phyloP scores from a whole-genome alignment of 2,797 vertebrate genomes.

The Knipowitschia caucasica region DNA sequence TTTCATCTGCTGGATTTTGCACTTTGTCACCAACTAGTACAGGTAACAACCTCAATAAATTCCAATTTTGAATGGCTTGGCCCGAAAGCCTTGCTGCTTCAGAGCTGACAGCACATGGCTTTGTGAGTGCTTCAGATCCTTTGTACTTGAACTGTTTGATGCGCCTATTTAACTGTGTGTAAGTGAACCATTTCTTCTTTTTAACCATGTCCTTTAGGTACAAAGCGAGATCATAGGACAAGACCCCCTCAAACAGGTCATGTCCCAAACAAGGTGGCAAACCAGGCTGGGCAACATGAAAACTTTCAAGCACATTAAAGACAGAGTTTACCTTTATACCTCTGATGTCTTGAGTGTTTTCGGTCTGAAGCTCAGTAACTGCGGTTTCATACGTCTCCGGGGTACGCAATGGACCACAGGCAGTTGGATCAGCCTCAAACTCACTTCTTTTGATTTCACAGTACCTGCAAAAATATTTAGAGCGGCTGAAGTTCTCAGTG shows the following conservation, averaged over 20 bases:
- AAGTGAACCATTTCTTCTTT: conserved; percentile 9
- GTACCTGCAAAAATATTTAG: no score
- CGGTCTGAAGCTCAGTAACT: not conserved
- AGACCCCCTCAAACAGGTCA: conserved; percentile 19
- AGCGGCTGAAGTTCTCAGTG: no score
- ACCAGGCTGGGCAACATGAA: conserved; percentile 14
- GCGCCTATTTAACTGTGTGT: conserved; percentile 5
- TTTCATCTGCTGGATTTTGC: conserved; percentile 16
- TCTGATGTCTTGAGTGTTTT: not conserved
- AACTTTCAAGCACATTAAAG: conserved; percentile 12
- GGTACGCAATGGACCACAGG: not conserved
- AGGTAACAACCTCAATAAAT: conserved; percentile 20
- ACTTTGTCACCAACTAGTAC: conserved; percentile 27
- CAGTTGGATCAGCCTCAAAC: no score
- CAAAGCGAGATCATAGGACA: conserved; percentile 9
- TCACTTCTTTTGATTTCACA: no score
- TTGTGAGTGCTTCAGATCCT: conserved; percentile 14
- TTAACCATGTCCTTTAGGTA: conserved; percentile 1
- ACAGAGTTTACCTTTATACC: conserved; percentile 14
- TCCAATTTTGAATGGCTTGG: conserved; percentile 26
- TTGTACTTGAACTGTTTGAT: conserved; percentile 21
- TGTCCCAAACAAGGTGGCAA: conserved; percentile 18
- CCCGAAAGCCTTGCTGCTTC: not conserved
- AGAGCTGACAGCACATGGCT: conserved; percentile 21
- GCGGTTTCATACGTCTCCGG: not conserved